Evolutionary conservation across 2,113 vertebrate species (phyloP).

Genomic region (Crotalus helleri): DNA sequence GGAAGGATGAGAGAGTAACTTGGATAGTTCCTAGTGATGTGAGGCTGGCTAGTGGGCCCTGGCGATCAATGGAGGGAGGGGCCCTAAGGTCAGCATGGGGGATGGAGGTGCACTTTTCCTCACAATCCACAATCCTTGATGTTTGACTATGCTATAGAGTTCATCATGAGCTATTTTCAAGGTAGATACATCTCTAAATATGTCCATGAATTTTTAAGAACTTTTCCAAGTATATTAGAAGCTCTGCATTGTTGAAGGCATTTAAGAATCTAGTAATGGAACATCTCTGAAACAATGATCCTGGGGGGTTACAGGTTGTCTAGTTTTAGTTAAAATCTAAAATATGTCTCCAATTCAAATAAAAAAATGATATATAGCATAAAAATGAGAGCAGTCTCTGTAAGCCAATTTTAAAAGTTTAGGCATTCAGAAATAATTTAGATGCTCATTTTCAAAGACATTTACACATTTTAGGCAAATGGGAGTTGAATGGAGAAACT

Average conservation of each 20-base stretch:
- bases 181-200: neutral
- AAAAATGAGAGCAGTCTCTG: conserved; percentile 57
- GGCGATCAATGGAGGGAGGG: no score
- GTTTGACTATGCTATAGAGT: no score
- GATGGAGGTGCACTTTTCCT: no score
- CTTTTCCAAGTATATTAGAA: neutral
- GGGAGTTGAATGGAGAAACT: neutral
- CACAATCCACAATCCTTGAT: no score
- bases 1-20: no score
- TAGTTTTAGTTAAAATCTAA: conserved; percentile 58
- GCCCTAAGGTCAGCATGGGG: no score
- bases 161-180: no score
- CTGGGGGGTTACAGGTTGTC: neutral
- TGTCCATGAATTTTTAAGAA: neutral
- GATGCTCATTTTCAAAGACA: neutral
- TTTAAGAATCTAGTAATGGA: neutral
- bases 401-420: conserved; percentile 46
- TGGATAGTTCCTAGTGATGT: no score
- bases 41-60: no score
- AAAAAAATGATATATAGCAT: conserved; percentile 62
- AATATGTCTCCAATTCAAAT: conserved; percentile 67
- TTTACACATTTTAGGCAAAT: neutral
- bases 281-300: neutral
- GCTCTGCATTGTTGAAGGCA: neutral
- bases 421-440: conserved; percentile 28